Evolutionary conservation across 2,113 vertebrate genomes (phyloP), one percentile per base, ranked within the genome.

Genomic region (Calyptommatus sinebrachiatus): DNA sequence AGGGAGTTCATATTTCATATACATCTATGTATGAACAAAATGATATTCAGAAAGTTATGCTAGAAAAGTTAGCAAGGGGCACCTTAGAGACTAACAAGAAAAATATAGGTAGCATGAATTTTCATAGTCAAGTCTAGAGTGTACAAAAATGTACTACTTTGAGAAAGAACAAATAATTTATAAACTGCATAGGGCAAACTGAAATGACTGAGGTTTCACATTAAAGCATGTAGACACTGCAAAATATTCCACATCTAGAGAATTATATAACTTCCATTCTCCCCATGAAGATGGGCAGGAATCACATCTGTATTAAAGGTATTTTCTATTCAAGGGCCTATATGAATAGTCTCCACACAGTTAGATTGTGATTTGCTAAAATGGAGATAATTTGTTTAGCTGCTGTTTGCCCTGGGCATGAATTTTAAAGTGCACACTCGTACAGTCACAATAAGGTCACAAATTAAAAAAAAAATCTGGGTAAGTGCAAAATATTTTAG

Each of bases 171-270:
- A 20, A 61, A 61, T 21, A 61, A 6, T 61, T 61, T 8, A 24
- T 76, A 8, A 61, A 12, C 26, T 45, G 11, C 31, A 1, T 8
- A 46, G 35, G 31, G 22, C 22, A 73, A 12, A 57, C 12, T 57
- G 53, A 16, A 57, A 57, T 14, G 14, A 57, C 53, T 18, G 53
- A 57, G 78, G 88, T 77, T 89, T 62, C 84, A 85, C 73, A 41
- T n/a, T 81, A 62, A 76, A 86, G 75, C n/a, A n/a, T n/a, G n/a
- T n/a, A n/a, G n/a, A n/a, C n/a, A n/a, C n/a, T n/a, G n/a, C n/a
- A n/a, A 89, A 90, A 87, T 86, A 65, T 87, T 78, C 82, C 77
- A 71, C 80, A 81, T 14, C 46, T 16, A n/a, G 6, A 72, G 45
- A 29, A 4, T 78, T 53, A 53, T 11, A 35, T 45, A 57, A 4